Conservation (phyloP, 2,797 vertebrate species). For the Pygocentrus nattereri region DNA sequence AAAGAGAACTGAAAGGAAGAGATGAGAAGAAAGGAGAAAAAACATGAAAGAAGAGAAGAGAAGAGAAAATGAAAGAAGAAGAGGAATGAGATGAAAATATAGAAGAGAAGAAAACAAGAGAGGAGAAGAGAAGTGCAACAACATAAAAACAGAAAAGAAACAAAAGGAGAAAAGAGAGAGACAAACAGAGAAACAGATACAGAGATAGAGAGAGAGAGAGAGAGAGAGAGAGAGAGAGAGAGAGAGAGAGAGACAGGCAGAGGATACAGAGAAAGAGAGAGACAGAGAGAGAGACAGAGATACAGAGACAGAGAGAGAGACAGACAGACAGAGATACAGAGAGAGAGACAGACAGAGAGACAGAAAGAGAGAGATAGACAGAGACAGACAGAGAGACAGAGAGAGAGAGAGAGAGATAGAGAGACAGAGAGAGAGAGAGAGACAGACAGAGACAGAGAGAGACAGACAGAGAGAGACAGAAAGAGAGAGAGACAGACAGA, state of each 20-base stretch:
- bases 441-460: conserved; percentile 1
- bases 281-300: not conserved
- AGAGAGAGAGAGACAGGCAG: not conserved
- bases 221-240: conserved; percentile 9
- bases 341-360: not conserved
- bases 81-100: not conserved
- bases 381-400: too few species aligned
- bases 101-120: not conserved
- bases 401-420: not conserved
- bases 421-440: not conserved
- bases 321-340: too few species aligned
- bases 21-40: not conserved
- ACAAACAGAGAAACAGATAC: not conserved
- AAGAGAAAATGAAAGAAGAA: not conserved
- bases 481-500: conserved; percentile 48
- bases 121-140: not conserved
- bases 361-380: too few species aligned
- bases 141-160: not conserved
- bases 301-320: not conserved
- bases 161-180: conserved; percentile 1
- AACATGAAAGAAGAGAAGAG: too few species aligned
- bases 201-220: not conserved
- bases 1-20: too few species aligned
- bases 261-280: not conserved
- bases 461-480: not conserved